Conservation (phyloP, 2,797 vertebrate genomes). For the Coreius guichenoti region DNA sequence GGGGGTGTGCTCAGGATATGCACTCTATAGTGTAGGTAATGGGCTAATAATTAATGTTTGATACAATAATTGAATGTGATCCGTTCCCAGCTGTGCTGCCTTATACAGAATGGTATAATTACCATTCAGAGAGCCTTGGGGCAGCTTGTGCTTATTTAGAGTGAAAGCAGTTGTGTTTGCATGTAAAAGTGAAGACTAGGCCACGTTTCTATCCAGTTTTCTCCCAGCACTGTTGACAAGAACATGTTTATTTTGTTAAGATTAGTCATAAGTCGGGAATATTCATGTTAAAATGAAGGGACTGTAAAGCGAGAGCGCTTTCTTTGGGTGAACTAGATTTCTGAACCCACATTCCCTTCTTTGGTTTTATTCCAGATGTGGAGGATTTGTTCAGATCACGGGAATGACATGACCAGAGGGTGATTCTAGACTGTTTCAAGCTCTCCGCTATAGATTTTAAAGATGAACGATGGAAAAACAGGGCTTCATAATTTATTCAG, state of each 20-base stretch:
- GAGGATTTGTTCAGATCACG: conserved; percentile 52
- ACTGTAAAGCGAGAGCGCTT: conserved; percentile 23
- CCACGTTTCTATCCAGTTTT: conserved; percentile 34
- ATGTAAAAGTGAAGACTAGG: conserved; percentile 55
- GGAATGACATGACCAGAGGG: conserved; percentile 54
- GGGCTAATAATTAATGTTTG: conserved; percentile 62
- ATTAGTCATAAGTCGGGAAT: conserved; percentile 28
- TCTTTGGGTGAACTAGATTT: conserved; percentile 34
- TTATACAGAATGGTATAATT: conserved; percentile 56
- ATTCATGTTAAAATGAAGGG: conserved; percentile 27
- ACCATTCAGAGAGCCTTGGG: conserved; percentile 51
- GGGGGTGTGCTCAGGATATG: conserved; percentile 37
- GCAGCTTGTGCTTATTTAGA: conserved; percentile 55
- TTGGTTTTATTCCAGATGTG: conserved; percentile 50
- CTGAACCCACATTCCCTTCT: conserved; percentile 14
- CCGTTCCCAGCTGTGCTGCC: conserved; percentile 52
- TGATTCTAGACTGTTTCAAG: conserved; percentile 36
- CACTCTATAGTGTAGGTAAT: conserved; percentile 53
- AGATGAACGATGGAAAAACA: conserved; percentile 57
- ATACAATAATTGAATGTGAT: conserved; percentile 61
- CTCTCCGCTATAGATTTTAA: conserved; percentile 46
- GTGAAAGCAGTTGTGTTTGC: conserved; percentile 50
- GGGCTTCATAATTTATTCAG: conserved; percentile 60
- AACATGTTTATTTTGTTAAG: conserved; percentile 45
- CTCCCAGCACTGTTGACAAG: conserved; percentile 22